Conservation (phyloP, 2,888 invertebrate species). For the Yponomeuta cagnagella region DNA sequence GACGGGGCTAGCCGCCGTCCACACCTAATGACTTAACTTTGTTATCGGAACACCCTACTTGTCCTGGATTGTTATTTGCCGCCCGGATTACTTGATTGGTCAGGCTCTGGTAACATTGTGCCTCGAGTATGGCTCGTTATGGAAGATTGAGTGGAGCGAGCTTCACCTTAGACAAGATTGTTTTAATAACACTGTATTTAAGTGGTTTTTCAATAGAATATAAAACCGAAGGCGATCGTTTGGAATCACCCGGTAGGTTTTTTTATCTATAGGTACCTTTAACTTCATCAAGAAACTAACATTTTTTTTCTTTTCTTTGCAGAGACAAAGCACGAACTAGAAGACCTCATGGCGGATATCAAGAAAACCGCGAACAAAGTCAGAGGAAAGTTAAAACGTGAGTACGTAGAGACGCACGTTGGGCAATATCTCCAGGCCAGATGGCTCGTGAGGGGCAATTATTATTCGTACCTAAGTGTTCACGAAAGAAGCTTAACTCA, state of each 20-base stretch:
- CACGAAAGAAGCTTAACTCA: background rate
- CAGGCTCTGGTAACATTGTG: conserved; percentile 18
- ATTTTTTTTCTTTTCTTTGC: conserved; percentile 66
- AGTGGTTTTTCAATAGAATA: no score
- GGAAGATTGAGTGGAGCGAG: background rate
- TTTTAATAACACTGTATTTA: no score
- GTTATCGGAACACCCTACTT: conserved; percentile 22
- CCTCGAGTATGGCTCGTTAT: background rate
- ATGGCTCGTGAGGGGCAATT: background rate
- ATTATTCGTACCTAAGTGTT: conserved; percentile 7
- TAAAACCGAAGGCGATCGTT: no score
- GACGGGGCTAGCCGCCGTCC: background rate
- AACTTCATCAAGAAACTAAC: no score
- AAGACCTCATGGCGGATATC: conserved; percentile 99
- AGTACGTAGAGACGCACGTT: conserved; percentile 41
- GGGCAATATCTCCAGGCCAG: background rate
- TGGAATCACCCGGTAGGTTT: no score
- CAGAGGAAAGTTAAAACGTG: conserved; percentile 98
- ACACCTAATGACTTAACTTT: conserved; percentile 21
- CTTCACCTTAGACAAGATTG: background rate
- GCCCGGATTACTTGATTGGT: conserved; percentile 25
- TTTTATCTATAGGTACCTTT: no score
- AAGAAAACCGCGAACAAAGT: conserved; percentile 99
- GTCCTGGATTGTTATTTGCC: conserved; percentile 23
- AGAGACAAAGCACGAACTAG: conserved; percentile 99